These are phyloP conservation scores for Argopecten irradians DNA, from an alignment of 1,140 invertebrate species.

Conservation along the genomic window DNA sequence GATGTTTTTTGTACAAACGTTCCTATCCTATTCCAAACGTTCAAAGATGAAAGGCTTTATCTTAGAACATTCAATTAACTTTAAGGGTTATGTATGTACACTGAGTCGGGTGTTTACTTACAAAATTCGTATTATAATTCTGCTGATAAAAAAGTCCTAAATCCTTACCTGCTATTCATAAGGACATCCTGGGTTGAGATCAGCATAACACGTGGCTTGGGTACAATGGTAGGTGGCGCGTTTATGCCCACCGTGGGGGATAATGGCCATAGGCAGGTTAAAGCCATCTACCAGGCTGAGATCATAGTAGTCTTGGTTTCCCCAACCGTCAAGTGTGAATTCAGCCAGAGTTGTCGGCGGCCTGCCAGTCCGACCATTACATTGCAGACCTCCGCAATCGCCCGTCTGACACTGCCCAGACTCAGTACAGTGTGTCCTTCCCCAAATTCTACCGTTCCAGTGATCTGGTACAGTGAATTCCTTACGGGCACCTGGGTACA, in stretches of 20 bases:
- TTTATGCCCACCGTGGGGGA: slow-evolving; percentile 50
- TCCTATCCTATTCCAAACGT: too few relatives aligned
- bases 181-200: slow-evolving; percentile 80
- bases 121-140: too few relatives aligned
- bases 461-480: slow-evolving; percentile 51
- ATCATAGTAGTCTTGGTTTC: slow-evolving; percentile 77
- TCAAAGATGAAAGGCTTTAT: too few relatives aligned
- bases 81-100: too few relatives aligned
- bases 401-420: slow-evolving; percentile 72
- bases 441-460: slow-evolving; percentile 73
- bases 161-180: slow-evolving; percentile 77
- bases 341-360: slow-evolving; percentile 78
- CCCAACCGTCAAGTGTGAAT: slow-evolving; percentile 75
- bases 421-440: slow-evolving; percentile 74
- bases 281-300: slow-evolving; percentile 78
- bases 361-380: slow-evolving; percentile 75
- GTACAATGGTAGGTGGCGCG: slow-evolving; percentile 75
- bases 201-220: slow-evolving; percentile 77
- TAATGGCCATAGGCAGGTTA: slow-evolving; percentile 71
- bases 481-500: slow-evolving; percentile 19
- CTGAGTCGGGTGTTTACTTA: too few relatives aligned
- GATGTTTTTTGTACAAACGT: too few relatives aligned
- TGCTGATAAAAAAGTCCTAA: too few relatives aligned
- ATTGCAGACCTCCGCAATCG: slow-evolving; percentile 75
- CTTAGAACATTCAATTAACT: too few relatives aligned